Evolutionary conservation across 2,113 vertebrate genomes (phyloP).

Genomic region (Scomber colias): DNA sequence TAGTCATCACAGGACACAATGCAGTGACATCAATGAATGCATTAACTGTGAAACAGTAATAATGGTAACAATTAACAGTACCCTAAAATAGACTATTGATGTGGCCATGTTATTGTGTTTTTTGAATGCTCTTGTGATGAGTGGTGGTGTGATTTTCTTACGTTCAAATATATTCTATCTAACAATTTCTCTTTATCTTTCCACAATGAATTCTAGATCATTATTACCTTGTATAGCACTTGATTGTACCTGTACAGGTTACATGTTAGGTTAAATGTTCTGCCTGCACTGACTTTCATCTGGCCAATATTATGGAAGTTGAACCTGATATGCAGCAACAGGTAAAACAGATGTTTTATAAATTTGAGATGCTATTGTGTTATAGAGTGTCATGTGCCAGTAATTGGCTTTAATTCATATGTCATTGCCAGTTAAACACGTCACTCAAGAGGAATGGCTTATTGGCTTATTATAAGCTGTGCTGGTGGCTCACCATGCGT

Average conservation of each 20-base stretch:
- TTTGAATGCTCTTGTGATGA: no score
- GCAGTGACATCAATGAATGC: background rate
- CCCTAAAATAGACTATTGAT: background rate
- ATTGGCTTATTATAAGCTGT: conserved; percentile 64
- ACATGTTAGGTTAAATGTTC: background rate
- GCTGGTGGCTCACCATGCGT: conserved; percentile 28
- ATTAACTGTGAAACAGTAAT: background rate
- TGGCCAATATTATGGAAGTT: background rate
- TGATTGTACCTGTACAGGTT: background rate
- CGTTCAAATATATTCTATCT: background rate
- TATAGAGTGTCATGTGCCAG: conserved; percentile 12
- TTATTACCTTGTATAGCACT: background rate
- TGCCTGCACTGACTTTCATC: background rate
- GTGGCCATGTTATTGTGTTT: background rate
- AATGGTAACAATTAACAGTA: background rate
- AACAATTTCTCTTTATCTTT: background rate
- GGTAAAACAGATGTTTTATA: background rate
- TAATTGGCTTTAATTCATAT: conserved; percentile 20
- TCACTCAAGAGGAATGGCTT: conserved; percentile 49
- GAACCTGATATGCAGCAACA: background rate
- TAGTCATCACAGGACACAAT: background rate
- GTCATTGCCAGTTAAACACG: conserved; percentile 27
- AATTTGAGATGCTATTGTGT: background rate
- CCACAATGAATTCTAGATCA: background rate
- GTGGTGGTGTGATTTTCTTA: background rate